phyloP scores from a whole-genome alignment of 2,888 invertebrate genomes.

The Eucera pruinosa region DNA sequence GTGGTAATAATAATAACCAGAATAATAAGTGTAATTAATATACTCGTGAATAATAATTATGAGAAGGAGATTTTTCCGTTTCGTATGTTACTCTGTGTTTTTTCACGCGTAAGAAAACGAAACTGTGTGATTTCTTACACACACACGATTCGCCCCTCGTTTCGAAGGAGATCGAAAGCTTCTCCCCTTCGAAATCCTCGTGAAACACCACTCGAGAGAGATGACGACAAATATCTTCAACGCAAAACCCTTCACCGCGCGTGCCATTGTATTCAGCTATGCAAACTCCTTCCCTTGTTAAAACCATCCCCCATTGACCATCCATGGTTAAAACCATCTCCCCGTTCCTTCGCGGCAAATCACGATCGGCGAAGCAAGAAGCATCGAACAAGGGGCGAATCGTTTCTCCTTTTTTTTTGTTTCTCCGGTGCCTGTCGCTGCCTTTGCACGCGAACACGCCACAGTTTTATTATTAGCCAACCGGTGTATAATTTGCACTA shows the following conservation, averaged over 20 bases:
- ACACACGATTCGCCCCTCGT: conserved; percentile 45
- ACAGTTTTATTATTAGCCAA: conserved; percentile 10
- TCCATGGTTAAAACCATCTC: too few relatives aligned
- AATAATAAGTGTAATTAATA: conserved; percentile 70
- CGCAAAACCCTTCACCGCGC: too few relatives aligned
- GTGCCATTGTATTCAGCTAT: not conserved
- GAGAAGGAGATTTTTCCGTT: conserved; percentile 65
- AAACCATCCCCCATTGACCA: too few relatives aligned
- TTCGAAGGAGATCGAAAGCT: not conserved
- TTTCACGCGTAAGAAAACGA: conserved; percentile 43
- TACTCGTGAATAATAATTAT: conserved; percentile 64
- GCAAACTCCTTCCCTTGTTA: too few relatives aligned
- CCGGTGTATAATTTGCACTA: conserved; percentile 62
- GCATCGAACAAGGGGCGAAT: conserved; percentile 33
- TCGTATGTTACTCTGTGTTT: conserved; percentile 31
- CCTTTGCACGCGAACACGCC: conserved; percentile 5
- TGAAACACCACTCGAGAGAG: not conserved
- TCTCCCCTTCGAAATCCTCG: not conserved
- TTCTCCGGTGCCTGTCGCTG: conserved; percentile 4
- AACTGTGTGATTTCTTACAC: conserved; percentile 25
- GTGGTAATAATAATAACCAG: conserved; percentile 72
- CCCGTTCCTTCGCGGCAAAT: not conserved
- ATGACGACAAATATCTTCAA: not conserved
- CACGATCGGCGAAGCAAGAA: not conserved
- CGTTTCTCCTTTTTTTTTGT: conserved; percentile 8